Percentiles rank a stretch among this genome's conserved stretches.
These are phyloP conservation scores for Volucella zonaria DNA, from an alignment of 2,888 invertebrate genomes.

Conservation along the genomic window DNA sequence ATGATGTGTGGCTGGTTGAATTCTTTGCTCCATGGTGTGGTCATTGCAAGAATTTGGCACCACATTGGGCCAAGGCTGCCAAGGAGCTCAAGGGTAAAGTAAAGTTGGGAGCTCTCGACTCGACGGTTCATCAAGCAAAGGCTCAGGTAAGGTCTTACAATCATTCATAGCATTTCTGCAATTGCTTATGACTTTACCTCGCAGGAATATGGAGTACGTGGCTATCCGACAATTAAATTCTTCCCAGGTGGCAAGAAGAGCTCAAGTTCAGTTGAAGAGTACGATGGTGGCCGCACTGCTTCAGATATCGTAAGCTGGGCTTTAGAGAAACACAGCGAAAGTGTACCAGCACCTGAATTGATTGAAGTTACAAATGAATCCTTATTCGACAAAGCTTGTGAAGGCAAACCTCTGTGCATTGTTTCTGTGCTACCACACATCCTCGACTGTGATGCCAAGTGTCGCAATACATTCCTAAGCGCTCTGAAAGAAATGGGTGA, in stretches of 20 bases:
- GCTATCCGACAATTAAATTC: conserved; percentile 98
- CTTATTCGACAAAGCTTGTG: conserved; percentile 89
- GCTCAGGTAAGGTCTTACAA: conserved; percentile 83
- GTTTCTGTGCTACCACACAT: conserved; percentile 97
- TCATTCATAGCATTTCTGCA: background rate
- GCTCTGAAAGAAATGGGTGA: conserved; percentile 90
- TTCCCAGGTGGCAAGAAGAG: conserved; percentile 92
- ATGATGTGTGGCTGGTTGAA: conserved; percentile 98
- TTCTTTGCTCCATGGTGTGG: conserved; percentile 99
- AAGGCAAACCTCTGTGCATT: conserved; percentile 94
- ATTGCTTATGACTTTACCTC: background rate
- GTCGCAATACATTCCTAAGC: conserved; percentile 93
- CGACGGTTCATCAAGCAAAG: conserved; percentile 93
- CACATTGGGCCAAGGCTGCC: conserved; percentile 98
- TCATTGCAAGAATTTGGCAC: conserved; percentile 97
- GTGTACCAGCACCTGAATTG: conserved; percentile 94
- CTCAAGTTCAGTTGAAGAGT: conserved; percentile 89
- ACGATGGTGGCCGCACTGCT: conserved; percentile 95
- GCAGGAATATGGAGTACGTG: conserved; percentile 91
- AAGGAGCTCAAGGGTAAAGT: conserved; percentile 97
- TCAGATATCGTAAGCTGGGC: conserved; percentile 96
- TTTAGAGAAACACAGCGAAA: conserved; percentile 92
- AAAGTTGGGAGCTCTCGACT: conserved; percentile 97
- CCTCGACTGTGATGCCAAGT: conserved; percentile 96
- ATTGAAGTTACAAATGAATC: conserved; percentile 86